These are phyloP conservation scores for Acleris holmiana DNA, from an alignment of 2,888 invertebrate species.

Conservation along the genomic window DNA sequence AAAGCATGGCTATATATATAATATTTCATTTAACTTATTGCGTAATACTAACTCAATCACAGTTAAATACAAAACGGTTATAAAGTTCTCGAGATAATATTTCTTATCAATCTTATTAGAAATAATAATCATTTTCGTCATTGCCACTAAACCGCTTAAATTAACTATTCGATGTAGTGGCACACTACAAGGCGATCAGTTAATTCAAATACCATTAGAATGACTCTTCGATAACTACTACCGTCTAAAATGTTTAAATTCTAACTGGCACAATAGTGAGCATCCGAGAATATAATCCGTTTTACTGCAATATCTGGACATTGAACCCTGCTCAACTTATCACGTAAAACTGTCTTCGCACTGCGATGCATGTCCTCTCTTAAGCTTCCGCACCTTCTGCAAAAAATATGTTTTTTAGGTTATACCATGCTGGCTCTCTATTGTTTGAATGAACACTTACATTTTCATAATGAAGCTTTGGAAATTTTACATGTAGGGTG, in stretches of 20 bases:
- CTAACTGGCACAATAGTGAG: conserved; percentile 82
- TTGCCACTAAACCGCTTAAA: conserved; percentile 19
- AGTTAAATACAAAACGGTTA: conserved; percentile 68
- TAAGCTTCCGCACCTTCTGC: conserved; percentile 74
- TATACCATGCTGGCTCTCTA: neutral
- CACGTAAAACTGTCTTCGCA: conserved; percentile 55
- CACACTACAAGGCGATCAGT: conserved; percentile 51
- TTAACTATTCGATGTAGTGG: conserved; percentile 43
- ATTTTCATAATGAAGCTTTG: no score
- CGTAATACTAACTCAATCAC: conserved; percentile 73
- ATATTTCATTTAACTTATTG: conserved; percentile 37
- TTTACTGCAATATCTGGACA: conserved; percentile 60
- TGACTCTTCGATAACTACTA: conserved; percentile 64
- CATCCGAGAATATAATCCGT: conserved; percentile 67
- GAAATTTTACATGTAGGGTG: no score
- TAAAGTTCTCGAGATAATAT: conserved; percentile 47
- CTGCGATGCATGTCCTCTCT: conserved; percentile 46
- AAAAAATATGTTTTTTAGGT: conserved; percentile 38
- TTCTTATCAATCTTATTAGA: conserved; percentile 36
- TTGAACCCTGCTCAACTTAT: conserved; percentile 76
- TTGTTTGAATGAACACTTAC: no score
- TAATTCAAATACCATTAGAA: conserved; percentile 56
- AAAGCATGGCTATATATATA: conserved; percentile 54
- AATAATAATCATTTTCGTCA: conserved; percentile 33
- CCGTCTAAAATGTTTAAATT: conserved; percentile 64